Evolutionary conservation across 1,140 invertebrate genomes (phyloP).

Genomic region (Neodiprion pinetum): DNA sequence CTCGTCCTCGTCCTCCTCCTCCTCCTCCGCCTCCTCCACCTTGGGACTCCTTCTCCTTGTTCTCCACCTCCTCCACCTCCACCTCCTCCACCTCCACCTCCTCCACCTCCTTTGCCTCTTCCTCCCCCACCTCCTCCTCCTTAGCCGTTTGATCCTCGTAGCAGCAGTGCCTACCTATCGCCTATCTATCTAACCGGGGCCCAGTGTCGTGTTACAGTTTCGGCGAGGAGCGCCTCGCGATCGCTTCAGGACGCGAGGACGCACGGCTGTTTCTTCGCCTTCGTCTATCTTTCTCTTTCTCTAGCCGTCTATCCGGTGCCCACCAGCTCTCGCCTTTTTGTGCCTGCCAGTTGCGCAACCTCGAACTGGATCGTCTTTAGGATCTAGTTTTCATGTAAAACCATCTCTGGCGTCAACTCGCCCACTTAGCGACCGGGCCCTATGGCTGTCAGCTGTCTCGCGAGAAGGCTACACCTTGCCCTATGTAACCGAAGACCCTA

Average conservation of each 20-base stretch:
- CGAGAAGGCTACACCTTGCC: too few relatives aligned
- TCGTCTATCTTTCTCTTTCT: neutral
- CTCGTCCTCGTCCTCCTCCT: conserved; percentile 25
- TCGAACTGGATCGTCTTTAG: neutral
- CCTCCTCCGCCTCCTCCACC: conserved; percentile 22
- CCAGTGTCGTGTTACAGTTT: conserved; percentile 4
- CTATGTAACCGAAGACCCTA: too few relatives aligned
- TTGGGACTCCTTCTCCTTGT: conserved; percentile 4
- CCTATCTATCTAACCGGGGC: neutral
- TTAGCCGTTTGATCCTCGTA: conserved; percentile 9
- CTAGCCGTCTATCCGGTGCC: neutral
- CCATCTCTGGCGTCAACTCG: too few relatives aligned
- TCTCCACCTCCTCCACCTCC: conserved; percentile 11
- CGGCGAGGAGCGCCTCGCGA: neutral
- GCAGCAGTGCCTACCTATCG: neutral
- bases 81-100: conserved; percentile 25
- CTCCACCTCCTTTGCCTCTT: conserved; percentile 21
- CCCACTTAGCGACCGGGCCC: too few relatives aligned
- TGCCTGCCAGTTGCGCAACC: neutral
- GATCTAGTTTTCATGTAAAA: neutral
- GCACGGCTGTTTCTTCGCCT: conserved; percentile 9
- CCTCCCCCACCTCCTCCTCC: conserved; percentile 22
- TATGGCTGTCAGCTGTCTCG: too few relatives aligned
- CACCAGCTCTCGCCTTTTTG: neutral
- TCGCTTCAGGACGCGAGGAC: neutral